phyloP scores from a whole-genome alignment of 2,113 vertebrate genomes.

The Geococcyx californianus region DNA sequence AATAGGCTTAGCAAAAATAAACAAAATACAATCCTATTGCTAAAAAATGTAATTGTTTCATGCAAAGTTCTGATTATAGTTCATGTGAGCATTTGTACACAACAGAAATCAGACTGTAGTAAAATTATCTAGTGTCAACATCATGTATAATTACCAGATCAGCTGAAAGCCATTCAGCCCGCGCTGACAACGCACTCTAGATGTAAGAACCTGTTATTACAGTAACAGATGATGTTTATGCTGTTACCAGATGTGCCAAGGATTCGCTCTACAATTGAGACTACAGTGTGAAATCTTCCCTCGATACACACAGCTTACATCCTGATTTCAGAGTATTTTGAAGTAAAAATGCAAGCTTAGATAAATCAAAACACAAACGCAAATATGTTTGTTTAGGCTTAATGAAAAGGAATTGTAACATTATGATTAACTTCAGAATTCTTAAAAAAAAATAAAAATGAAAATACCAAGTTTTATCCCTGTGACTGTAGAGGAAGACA shows the following conservation, averaged over 20 bases:
- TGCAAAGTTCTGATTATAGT: background rate
- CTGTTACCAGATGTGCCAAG: slow-evolving; percentile 30
- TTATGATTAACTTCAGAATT: background rate
- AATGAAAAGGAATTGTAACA: background rate
- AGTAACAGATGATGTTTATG: slow-evolving; percentile 12
- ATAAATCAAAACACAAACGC: background rate
- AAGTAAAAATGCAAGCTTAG: background rate
- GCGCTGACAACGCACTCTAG: background rate
- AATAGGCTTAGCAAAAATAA: background rate
- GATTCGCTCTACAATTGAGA: slow-evolving; percentile 26
- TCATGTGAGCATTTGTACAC: background rate
- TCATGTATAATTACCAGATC: background rate
- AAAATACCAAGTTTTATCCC: background rate
- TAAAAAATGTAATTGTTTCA: background rate
- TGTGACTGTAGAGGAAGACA: background rate
- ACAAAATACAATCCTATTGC: background rate
- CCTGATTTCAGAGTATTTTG: slow-evolving; percentile 21
- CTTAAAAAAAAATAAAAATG: background rate
- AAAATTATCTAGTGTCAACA: background rate
- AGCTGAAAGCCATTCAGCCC: slow-evolving; percentile 32
- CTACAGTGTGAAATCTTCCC: background rate
- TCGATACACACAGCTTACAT: background rate
- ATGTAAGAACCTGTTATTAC: background rate
- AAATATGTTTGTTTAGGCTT: background rate
- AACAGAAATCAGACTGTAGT: background rate